Conservation (phyloP, 2,888 invertebrate species). For the Resseliella maxima region DNA sequence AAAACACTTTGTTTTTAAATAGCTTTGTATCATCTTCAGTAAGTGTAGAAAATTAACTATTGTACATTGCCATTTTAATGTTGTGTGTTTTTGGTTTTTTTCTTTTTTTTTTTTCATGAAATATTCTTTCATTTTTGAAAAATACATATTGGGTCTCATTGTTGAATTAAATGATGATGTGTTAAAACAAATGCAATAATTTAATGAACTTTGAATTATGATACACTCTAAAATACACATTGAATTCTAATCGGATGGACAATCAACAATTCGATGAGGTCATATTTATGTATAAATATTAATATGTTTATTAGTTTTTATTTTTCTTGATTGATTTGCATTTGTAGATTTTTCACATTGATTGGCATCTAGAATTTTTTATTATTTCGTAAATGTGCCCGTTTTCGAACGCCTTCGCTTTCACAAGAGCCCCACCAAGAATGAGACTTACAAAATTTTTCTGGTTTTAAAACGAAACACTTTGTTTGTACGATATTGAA, state of each 20-base stretch:
- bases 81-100: not conserved
- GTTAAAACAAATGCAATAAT: constrained; percentile 6
- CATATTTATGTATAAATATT: not conserved
- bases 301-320: not conserved
- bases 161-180: not conserved
- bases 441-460: constrained; percentile 79
- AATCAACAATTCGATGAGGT: not conserved
- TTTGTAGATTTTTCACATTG: too few relatives aligned
- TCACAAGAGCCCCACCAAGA: constrained; percentile 88
- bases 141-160: not conserved
- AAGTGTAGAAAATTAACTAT: not conserved
- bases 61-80: not conserved
- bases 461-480: constrained; percentile 87
- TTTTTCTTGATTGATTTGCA: too few relatives aligned
- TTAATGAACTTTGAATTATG: not conserved
- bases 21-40: not conserved
- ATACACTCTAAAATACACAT: not conserved
- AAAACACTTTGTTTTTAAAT: not conserved
- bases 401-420: constrained; percentile 74
- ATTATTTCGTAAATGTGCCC: constrained; percentile 81
- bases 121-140: not conserved
- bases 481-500: constrained; percentile 96
- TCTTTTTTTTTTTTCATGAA: too few relatives aligned
- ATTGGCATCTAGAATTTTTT: constrained; percentile 64
- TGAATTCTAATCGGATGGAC: not conserved